phyloP scores from a whole-genome alignment of 2,888 invertebrate genomes.

The Sphaerolaimus hirsutus region DNA sequence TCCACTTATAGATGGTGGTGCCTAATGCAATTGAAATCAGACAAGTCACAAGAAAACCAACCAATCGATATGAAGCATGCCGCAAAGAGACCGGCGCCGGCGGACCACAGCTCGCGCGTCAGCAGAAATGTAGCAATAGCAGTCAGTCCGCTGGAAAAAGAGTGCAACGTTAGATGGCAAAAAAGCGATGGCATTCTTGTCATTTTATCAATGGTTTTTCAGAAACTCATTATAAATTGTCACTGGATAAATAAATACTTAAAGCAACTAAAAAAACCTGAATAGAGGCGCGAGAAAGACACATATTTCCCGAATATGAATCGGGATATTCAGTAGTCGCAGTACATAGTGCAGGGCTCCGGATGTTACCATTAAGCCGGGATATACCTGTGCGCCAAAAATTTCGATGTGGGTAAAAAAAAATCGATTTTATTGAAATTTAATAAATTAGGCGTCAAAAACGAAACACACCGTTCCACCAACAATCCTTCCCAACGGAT shows the following conservation, averaged over 20 bases:
- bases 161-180: no score
- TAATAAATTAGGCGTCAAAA: no score
- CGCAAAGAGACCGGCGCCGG: conserved; percentile 85
- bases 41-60: conserved; percentile 13
- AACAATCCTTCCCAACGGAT: conserved; percentile 87
- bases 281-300: conserved; percentile 94
- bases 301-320: conserved; percentile 92
- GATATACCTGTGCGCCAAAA: conserved; percentile 45
- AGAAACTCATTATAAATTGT: not conserved
- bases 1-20: no score
- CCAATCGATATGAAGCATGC: conserved; percentile 89
- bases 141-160: conserved; percentile 60
- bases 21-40: no score
- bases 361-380: conserved; percentile 94
- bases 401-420: no score
- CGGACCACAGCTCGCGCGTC: conserved; percentile 87
- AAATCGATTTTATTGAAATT: no score
- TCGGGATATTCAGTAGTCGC: conserved; percentile 70
- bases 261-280: conserved; percentile 45
- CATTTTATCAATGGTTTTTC: not conserved
- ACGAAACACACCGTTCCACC: conserved; percentile 55
- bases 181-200: not conserved
- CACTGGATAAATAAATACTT: no score
- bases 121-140: conserved; percentile 87
- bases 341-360: conserved; percentile 82